Conservation (phyloP, 2,888 invertebrate species). For the Liopterus haemorrhoidalis region DNA sequence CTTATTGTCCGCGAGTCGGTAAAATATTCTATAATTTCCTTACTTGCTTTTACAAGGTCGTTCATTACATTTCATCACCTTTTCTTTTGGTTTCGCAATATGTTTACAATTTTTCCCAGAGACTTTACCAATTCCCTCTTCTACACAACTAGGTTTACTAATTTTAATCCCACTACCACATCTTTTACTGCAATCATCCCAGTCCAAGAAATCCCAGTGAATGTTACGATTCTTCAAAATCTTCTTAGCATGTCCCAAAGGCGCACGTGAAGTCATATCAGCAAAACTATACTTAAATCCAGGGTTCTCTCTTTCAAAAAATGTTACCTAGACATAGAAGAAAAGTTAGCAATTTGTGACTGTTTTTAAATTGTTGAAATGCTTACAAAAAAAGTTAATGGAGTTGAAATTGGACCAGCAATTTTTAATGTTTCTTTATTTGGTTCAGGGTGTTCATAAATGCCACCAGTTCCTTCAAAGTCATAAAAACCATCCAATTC, state of each 20-base stretch:
- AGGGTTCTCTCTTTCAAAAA: conserved; percentile 48
- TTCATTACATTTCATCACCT: conserved; percentile 47
- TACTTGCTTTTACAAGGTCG: conserved; percentile 49
- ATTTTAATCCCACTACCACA: conserved; percentile 57
- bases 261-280: too few relatives aligned
- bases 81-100: conserved; percentile 43
- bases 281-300: conserved; percentile 58
- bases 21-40: conserved; percentile 22
- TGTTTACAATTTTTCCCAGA: conserved; percentile 50
- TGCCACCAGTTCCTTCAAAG: conserved; percentile 47
- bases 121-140: conserved; percentile 57
- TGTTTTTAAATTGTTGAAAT: conserved; percentile 15
- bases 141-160: conserved; percentile 54
- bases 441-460: conserved; percentile 49
- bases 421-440: conserved; percentile 54
- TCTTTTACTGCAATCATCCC: conserved; percentile 55
- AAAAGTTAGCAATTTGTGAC: conserved; percentile 5
- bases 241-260: too few relatives aligned
- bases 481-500: conserved; percentile 44
- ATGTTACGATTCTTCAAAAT: conserved; percentile 51
- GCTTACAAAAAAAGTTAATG: conserved; percentile 55
- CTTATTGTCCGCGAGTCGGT: too few relatives aligned
- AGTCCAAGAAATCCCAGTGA: conserved; percentile 57
- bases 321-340: conserved; percentile 38
- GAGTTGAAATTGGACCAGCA: conserved; percentile 56